Evolutionary conservation across 2,888 invertebrate genomes (phyloP).

Genomic region (Trissonchulus sp.): DNA sequence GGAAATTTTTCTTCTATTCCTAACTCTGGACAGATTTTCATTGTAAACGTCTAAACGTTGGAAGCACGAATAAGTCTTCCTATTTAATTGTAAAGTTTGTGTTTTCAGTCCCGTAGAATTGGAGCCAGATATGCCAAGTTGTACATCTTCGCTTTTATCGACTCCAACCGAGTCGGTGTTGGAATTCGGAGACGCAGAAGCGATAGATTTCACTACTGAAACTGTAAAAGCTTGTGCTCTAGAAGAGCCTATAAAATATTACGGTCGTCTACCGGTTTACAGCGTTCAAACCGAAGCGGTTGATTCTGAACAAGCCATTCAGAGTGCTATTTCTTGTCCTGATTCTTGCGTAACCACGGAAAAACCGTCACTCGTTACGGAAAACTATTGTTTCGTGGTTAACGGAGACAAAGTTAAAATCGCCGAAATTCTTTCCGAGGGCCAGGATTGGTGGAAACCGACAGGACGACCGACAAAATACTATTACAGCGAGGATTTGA

Average conservation of each 20-base stretch:
- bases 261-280: slow-evolving; percentile 49
- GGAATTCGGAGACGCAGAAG: slow-evolving; percentile 46
- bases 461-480: slow-evolving; percentile 49
- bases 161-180: slow-evolving; percentile 23
- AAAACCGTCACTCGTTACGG: slow-evolving; percentile 47
- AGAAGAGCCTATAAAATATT: slow-evolving; percentile 26
- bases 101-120: slow-evolving; percentile 20
- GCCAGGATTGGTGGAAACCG: slow-evolving; percentile 49
- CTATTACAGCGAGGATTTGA: slow-evolving; percentile 46
- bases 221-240: slow-evolving; percentile 32
- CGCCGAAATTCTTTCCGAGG: slow-evolving; percentile 49
- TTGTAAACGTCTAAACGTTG: too few relatives aligned
- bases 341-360: slow-evolving; percentile 43
- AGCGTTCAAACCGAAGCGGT: slow-evolving; percentile 51
- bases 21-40: too few relatives aligned
- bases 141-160: background rate
- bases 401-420: slow-evolving; percentile 48
- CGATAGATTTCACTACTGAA: slow-evolving; percentile 14
- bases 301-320: slow-evolving; percentile 51
- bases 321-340: slow-evolving; percentile 49
- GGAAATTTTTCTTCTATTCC: too few relatives aligned
- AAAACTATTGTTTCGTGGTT: slow-evolving; percentile 52
- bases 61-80: too few relatives aligned
- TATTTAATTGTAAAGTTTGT: too few relatives aligned
- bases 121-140: slow-evolving; percentile 13